Conservation (phyloP, 1,140 invertebrate genomes). For the Parapsyche elsis region DNA sequence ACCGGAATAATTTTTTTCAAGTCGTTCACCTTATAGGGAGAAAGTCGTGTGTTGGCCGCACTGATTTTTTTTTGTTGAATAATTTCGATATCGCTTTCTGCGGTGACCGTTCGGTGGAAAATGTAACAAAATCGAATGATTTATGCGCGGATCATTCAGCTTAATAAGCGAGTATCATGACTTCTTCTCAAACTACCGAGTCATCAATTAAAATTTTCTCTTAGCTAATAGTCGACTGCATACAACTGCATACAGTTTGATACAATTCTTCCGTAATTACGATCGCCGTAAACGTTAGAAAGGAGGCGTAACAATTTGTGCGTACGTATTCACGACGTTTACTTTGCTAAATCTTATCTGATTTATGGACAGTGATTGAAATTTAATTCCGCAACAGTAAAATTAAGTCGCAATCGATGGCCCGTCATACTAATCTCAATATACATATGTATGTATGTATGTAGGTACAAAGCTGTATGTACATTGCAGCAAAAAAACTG, state of each 20-base stretch:
- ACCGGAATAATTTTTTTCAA: no score
- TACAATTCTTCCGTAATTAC: constrained; percentile 40
- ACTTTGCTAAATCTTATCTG: no score
- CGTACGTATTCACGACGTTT: neutral
- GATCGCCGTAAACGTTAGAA: constrained; percentile 26
- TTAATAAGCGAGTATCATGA: constrained; percentile 6
- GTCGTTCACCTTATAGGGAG: no score
- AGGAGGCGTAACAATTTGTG: constrained; percentile 30
- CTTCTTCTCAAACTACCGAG: constrained; percentile 5
- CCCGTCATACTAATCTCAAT: no score
- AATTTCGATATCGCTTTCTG: constrained; percentile 2
- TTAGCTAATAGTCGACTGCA: constrained; percentile 37
- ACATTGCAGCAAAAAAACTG: no score
- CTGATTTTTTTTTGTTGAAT: no score
- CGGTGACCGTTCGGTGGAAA: neutral
- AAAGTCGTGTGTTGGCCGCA: no score
- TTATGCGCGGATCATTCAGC: neutral
- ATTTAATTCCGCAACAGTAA: no score
- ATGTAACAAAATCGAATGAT: constrained; percentile 3
- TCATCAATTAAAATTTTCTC: constrained; percentile 43
- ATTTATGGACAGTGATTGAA: no score
- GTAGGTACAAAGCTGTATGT: no score
- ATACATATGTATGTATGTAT: no score
- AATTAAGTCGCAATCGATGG: no score
- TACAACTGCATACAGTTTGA: constrained; percentile 25